Base-by-base conservation (phyloP, 2,113 vertebrate species). In the Mugil cephalus region DNA sequence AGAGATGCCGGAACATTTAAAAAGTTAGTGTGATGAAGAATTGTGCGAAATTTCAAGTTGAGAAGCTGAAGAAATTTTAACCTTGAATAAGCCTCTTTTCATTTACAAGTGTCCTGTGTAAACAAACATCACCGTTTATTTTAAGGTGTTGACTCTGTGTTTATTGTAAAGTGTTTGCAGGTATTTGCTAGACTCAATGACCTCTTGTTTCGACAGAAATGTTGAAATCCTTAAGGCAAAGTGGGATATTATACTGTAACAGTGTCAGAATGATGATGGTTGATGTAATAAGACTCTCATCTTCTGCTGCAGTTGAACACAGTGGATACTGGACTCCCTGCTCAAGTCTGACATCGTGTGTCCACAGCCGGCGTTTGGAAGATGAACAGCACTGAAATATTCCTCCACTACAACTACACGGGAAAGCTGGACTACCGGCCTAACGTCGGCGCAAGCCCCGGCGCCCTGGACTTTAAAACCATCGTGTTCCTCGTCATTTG, bases 381-480 rank as follows among this genome's bases (percentile, higher is more conserved):
- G 74, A 94, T 92, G 89, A 86, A 90, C 75, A 93, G 96, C 87
- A 40, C 79, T 65, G 70, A 91, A 36, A 94, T 97, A 5, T 63
- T 40, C 11, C 63, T 85, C 18, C 98, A 99, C 85, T 99, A 99
- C 87, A 96, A 95, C 92, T 95, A 96, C 73, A 97, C 96, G 1
- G 97, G 98, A 15, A 98, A 96, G 85, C 92, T 97, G 70, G 76
- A 86, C 52, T 86, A 87, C 85, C 91, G 93, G 51, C 64, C 75
- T 17, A 73, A 18, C 42, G 83, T 91, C n/a, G 87, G 82, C 12
- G 69, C 82, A 8, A 79, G 75, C 4, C 21, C n/a, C 0, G 91
- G 92, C 51, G 70, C 56, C 2, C 43, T 93, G 80, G 91, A 91
- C 43, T 24, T 93, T 36, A 91, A 95, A 39, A 94, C 90, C 8